Percentiles rank a stretch among this genome's conserved stretches.
Conservation (phyloP, 2,113 vertebrate species). For the Dipodomys ordii region DNA sequence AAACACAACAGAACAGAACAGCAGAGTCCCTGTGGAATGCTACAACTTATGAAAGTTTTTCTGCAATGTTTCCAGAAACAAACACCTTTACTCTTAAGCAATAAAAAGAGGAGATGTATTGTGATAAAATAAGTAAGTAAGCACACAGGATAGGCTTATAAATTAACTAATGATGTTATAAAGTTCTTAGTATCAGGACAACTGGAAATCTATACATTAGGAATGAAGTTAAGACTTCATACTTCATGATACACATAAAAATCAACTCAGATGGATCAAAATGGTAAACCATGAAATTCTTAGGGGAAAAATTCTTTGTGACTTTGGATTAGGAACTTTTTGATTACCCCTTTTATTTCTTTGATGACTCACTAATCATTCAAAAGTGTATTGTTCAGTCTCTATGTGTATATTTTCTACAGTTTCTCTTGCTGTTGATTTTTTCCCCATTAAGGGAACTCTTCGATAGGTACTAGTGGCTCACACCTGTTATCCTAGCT, state of each 20-base stretch:
- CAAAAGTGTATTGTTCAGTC: no score
- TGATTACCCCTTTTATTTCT: no score
- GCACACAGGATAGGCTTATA: background rate
- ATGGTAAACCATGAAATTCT: background rate
- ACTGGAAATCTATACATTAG: background rate
- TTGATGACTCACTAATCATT: no score
- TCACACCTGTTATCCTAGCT: no score
- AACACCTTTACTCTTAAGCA: conserved; percentile 14
- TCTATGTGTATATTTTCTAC: no score
- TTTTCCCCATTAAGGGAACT: no score
- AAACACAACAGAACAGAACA: background rate
- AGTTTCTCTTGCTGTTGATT: no score
- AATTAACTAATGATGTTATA: background rate
- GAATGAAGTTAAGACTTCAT: background rate
- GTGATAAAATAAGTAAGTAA: background rate
- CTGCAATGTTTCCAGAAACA: conserved; percentile 63
- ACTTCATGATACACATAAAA: background rate
- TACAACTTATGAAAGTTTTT: conserved; percentile 54
- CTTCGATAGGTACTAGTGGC: no score
- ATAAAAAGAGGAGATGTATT: background rate
- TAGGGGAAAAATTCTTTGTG: background rate
- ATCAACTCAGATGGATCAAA: background rate
- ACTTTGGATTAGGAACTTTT: background rate
- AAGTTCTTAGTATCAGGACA: background rate
- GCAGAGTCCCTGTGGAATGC: conserved; percentile 12